phyloP scores from a whole-genome alignment of 2,797 vertebrate species.

The Botia almorhae region DNA sequence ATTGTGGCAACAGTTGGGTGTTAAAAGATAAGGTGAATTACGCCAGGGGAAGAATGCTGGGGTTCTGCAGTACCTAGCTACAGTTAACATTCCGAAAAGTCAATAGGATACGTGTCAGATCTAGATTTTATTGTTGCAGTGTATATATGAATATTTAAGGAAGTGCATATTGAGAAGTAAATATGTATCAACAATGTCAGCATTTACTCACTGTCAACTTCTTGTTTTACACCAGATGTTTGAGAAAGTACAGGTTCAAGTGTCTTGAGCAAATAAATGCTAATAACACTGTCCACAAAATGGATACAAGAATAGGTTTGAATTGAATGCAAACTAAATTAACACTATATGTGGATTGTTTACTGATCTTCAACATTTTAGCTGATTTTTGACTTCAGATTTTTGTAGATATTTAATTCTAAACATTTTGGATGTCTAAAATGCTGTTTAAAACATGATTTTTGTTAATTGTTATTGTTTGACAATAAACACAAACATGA shows the following conservation, averaged over 20 bases:
- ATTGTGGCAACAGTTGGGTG: conserved; percentile 2
- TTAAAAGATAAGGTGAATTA: conserved; percentile 11
- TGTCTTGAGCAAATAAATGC: not conserved
- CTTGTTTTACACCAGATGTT: not conserved
- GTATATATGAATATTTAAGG: not conserved
- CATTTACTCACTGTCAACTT: not conserved
- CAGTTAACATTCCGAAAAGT: not conserved
- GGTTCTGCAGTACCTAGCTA: not conserved
- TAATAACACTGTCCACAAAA: not conserved
- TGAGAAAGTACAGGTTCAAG: not conserved
- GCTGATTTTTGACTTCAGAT: too few relatives aligned
- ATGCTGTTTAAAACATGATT: too few relatives aligned
- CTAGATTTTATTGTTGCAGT: not conserved
- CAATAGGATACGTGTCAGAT: not conserved
- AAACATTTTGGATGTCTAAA: too few relatives aligned
- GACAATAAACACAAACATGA: too few relatives aligned
- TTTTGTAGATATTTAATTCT: too few relatives aligned
- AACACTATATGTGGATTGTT: too few relatives aligned
- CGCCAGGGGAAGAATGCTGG: not conserved
- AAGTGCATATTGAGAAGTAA: not conserved
- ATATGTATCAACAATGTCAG: not conserved
- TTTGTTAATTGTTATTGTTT: too few relatives aligned
- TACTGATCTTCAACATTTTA: too few relatives aligned
- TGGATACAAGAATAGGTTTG: not conserved
- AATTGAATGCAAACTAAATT: too few relatives aligned